Evolutionary conservation across 2,113 vertebrate genomes (phyloP).

Genomic region (Myrmecophaga tridactyla): DNA sequence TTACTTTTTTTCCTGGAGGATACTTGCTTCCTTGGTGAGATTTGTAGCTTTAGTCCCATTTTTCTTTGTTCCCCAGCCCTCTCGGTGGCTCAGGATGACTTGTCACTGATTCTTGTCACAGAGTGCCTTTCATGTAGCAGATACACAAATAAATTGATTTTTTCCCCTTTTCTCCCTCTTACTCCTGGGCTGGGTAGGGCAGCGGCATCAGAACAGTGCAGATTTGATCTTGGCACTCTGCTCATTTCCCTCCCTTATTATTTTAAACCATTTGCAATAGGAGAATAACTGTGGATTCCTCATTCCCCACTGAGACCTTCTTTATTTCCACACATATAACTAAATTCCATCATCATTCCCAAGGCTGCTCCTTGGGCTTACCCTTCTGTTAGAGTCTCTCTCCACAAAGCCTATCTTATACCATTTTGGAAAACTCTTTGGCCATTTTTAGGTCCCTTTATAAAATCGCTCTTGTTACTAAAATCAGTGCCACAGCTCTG

Average conservation of each 20-base stretch:
- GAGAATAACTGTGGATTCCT: not conserved
- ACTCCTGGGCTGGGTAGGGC: no score
- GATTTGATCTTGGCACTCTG: not conserved
- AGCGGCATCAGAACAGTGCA: not conserved
- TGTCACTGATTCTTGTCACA: not conserved
- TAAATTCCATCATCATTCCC: fast-evolving
- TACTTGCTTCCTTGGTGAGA: not conserved
- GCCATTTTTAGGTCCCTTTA: not conserved
- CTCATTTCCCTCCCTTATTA: not conserved
- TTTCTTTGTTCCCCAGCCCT: not conserved
- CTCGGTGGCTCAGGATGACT: not conserved
- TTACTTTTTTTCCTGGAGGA: not conserved
- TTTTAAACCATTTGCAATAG: not conserved
- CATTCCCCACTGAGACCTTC: not conserved
- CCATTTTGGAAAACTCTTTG: not conserved
- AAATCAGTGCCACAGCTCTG: not conserved
- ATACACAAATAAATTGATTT: not conserved
- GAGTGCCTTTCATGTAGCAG: not conserved
- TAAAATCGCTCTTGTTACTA: slow-evolving; percentile 1
- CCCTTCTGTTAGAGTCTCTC: not conserved
- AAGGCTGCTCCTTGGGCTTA: not conserved
- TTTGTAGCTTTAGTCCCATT: not conserved
- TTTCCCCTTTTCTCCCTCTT: not conserved
- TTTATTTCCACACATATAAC: not conserved
- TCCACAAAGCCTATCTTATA: not conserved